Evolutionary conservation across 2,888 invertebrate species (phyloP).

Genomic region (Helleia helle): DNA sequence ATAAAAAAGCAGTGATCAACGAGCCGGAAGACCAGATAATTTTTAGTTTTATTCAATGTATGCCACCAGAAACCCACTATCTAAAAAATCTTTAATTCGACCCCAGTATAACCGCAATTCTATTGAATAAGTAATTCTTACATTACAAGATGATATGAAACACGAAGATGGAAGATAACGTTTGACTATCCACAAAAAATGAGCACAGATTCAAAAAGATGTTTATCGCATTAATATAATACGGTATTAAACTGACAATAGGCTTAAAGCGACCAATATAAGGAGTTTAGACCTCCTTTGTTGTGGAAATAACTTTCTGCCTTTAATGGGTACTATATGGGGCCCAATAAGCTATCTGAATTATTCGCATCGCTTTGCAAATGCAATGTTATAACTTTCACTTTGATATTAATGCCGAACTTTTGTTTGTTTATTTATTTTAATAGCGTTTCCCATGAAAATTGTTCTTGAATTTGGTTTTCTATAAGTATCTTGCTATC

Average conservation of each 20-base stretch:
- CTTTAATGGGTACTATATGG: constrained; percentile 41
- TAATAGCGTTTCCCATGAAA: too few species aligned
- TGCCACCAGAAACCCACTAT: too few species aligned
- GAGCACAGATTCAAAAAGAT: constrained; percentile 55
- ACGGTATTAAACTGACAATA: constrained; percentile 71
- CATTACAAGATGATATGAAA: background rate
- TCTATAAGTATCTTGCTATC: too few species aligned
- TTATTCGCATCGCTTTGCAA: too few species aligned
- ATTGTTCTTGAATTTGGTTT: too few species aligned
- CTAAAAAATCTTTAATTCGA: background rate
- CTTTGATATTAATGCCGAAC: too few species aligned
- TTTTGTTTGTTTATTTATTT: too few species aligned
- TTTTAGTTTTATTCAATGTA: too few species aligned
- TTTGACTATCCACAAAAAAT: constrained; percentile 38
- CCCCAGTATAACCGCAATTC: background rate
- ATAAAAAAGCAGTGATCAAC: too few species aligned
- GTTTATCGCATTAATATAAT: constrained; percentile 74
- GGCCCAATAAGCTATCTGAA: background rate
- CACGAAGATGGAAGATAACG: constrained; percentile 6
- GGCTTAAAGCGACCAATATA: constrained; percentile 71
- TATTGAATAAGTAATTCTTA: background rate
- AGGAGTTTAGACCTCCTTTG: constrained; percentile 66
- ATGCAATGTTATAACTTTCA: too few species aligned
- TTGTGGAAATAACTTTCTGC: constrained; percentile 72
- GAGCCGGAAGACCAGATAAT: too few species aligned